These are phyloP conservation scores for Microcebus ravelobensis DNA, from an alignment of 2,113 vertebrate genomes.

Conservation along the genomic window DNA sequence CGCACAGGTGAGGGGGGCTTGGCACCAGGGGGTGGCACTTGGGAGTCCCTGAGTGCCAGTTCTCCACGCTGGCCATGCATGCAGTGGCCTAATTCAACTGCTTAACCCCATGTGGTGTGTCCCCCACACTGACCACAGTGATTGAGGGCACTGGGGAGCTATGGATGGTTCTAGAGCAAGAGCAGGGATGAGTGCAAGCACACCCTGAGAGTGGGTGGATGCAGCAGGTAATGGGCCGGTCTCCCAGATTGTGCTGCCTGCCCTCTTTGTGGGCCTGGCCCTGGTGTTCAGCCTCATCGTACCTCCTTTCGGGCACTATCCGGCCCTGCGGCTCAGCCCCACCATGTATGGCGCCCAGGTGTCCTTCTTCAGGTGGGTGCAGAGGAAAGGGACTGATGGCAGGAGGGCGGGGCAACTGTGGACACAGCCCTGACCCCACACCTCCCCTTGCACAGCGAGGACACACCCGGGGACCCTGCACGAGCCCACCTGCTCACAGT, in stretches of 20 bases:
- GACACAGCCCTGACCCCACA: accelerated
- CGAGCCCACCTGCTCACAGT: slow-evolving; percentile 83
- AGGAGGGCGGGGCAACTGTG: accelerated
- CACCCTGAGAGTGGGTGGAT: accelerated
- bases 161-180: background rate
- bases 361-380: slow-evolving; percentile 92
- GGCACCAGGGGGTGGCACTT: accelerated
- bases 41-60: background rate
- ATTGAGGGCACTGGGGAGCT: background rate
- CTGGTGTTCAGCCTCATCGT: slow-evolving; percentile 92
- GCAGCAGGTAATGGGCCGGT: accelerated
- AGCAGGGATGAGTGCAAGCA: accelerated
- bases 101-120: background rate
- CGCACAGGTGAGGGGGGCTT: slow-evolving; percentile 86
- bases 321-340: slow-evolving; percentile 88
- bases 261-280: slow-evolving; percentile 91
- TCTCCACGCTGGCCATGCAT: background rate
- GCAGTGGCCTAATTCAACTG: background rate
- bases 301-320: slow-evolving; percentile 90
- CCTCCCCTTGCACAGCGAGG: slow-evolving; percentile 84
- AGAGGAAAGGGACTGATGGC: accelerated
- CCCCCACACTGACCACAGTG: background rate
- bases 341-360: slow-evolving; percentile 92
- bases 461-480: slow-evolving; percentile 81
- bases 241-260: slow-evolving; percentile 91